Percentiles rank a stretch among this genome's conserved stretches.
These are phyloP conservation scores for Rhizoglyphus robini DNA, from an alignment of 1,140 invertebrate genomes.

Conservation along the genomic window DNA sequence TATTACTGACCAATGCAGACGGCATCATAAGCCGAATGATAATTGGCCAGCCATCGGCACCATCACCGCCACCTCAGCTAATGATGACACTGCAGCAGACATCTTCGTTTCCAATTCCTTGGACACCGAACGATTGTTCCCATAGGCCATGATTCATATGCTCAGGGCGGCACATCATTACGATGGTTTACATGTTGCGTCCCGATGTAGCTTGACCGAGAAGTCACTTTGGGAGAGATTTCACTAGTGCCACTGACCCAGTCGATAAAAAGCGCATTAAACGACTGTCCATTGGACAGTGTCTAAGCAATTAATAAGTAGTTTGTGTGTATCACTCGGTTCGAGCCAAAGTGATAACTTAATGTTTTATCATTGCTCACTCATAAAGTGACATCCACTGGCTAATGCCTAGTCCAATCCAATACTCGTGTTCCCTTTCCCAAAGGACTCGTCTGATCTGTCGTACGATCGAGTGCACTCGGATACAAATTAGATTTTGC, in stretches of 20 bases:
- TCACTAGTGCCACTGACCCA: too few relatives aligned
- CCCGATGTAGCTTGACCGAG: too few relatives aligned
- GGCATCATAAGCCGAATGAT: not conserved
- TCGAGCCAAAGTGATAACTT: not conserved
- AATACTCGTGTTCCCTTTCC: not conserved
- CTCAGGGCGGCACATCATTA: conserved; percentile 4
- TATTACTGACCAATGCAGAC: not conserved
- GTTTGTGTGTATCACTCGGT: not conserved
- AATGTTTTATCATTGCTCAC: not conserved
- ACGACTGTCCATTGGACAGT: conserved; percentile 4
- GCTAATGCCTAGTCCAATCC: not conserved
- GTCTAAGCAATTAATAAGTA: conserved; percentile 12
- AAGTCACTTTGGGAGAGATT: too few relatives aligned
- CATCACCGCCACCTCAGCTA: not conserved
- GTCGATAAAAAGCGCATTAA: not conserved
- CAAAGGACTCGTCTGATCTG: too few relatives aligned
- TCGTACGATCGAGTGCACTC: too few relatives aligned
- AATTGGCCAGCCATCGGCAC: too few relatives aligned
- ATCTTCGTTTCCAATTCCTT: conserved; percentile 1
- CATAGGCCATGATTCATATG: not conserved
- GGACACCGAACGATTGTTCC: conserved; percentile 10
- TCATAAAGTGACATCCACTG: not conserved
- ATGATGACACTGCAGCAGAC: not conserved
- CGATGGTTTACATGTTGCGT: not conserved
- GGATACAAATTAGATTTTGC: too few relatives aligned